These are phyloP conservation scores for Melanotaenia duboulayi DNA, from an alignment of 2,113 vertebrate genomes.

Conservation along the genomic window DNA sequence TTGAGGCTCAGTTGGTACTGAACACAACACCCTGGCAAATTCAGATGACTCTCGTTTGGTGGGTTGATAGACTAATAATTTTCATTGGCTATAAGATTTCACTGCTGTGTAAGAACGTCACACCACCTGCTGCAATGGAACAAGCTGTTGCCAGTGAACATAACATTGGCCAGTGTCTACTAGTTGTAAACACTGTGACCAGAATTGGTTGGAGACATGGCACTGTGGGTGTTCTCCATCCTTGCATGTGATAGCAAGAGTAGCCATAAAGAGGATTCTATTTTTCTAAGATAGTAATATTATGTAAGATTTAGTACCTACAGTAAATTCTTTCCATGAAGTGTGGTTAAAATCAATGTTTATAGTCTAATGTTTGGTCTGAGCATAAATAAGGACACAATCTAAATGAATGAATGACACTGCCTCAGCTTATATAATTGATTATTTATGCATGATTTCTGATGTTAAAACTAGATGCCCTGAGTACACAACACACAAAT, in stretches of 20 bases:
- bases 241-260: background rate
- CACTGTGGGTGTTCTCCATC: background rate
- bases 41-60: background rate
- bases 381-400: background rate
- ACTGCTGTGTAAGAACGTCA: slow-evolving; percentile 35
- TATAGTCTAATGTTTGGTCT: background rate
- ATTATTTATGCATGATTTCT: background rate
- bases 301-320: background rate
- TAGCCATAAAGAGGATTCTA: too few species aligned
- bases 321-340: background rate
- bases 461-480: background rate
- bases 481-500: background rate
- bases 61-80: slow-evolving; percentile 3
- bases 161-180: background rate
- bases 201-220: background rate
- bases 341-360: background rate
- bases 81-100: slow-evolving; percentile 17
- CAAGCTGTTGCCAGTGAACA: slow-evolving; percentile 6
- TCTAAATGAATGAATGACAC: background rate
- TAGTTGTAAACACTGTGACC: background rate
- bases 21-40: background rate
- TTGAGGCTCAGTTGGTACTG: slow-evolving; percentile 10
- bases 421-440: background rate
- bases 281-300: too few species aligned
- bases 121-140: slow-evolving; percentile 24